Evolutionary conservation across 2,888 invertebrate species (phyloP), one percentile per base, ranked within the genome.

Genomic region (Punctoribates punctum): DNA sequence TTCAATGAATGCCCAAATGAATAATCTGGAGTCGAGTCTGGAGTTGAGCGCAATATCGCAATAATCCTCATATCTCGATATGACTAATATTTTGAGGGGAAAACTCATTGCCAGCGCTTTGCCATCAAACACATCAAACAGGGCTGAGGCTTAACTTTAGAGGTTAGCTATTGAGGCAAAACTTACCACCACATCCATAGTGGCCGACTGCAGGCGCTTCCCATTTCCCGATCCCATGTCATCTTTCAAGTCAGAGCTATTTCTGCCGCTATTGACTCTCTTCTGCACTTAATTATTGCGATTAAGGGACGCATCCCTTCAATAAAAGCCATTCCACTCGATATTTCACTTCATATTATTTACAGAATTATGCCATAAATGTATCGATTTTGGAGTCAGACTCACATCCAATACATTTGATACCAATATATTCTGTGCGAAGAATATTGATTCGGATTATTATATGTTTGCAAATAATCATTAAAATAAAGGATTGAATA

Each of bases 51-150:
- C 11, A 17, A 27, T 62, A 34, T 27, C 29, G 34, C n/a, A 29
- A 34, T 62, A 62, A 62, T 62, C 62, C 62, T 62, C 29, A 27
- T 62, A 62, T 62, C 62, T 62, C 27, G 62, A 62, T 62, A 62
- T 62, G 62, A 62, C 62, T 62, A 62, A 62, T 62, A 62, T 62
- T 62, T 62, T 57, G 8, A 62, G n/a, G 62, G 62, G 62, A 25
- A 62, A 62, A 62, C 27, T 62, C 62, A 62, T 29, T 29, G 62
- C 62, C 34, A 57, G 23, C n/a, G 57, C 57, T 23, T 20, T 57
- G 57, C 20, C 51, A n/a, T n/a, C 51, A 51, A n/a, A n/a, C 17
- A n/a, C 23, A 62, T 62, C 17, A 62, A 62, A 29, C 29, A 62
- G 62, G 29, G 62, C 62, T 62, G 29, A 62, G 62, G 62, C 62